Conservation (phyloP, 2,797 vertebrate species). For the Sebastes iracundus region DNA sequence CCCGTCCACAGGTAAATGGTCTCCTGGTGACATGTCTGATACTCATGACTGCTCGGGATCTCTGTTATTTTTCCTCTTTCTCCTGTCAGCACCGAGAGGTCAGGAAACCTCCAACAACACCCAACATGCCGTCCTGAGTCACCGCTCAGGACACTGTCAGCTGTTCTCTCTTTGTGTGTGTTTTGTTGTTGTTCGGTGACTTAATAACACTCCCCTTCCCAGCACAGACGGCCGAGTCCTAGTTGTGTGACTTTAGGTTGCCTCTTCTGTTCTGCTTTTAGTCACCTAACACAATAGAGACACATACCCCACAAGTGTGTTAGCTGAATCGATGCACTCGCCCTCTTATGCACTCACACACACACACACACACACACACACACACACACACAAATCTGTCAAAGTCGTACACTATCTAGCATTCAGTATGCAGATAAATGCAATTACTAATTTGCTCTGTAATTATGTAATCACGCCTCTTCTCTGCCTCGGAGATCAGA, state of each 20-base stretch:
- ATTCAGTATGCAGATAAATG: not conserved
- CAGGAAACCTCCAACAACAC: slow-evolving; percentile 61
- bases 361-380: not conserved
- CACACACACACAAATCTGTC: not conserved
- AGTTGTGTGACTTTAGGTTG: slow-evolving; percentile 26
- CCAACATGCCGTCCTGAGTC: slow-evolving; percentile 59
- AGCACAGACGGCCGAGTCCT: not conserved
- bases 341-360: not conserved
- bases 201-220: slow-evolving; percentile 46
- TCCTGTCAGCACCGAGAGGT: slow-evolving; percentile 21
- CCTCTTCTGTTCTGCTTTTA: slow-evolving; percentile 59
- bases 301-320: slow-evolving; percentile 72
- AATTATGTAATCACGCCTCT: not conserved
- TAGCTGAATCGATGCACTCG: slow-evolving; percentile 18
- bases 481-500: too few species aligned
- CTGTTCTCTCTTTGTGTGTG: slow-evolving; percentile 29
- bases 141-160: slow-evolving; percentile 46
- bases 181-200: slow-evolving; percentile 35
- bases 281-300: slow-evolving; percentile 69
- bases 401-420: not conserved
- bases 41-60: slow-evolving; percentile 46
- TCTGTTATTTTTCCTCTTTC: slow-evolving; percentile 9
- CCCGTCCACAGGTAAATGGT: slow-evolving; percentile 17
- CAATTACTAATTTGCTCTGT: not conserved
- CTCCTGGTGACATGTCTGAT: slow-evolving; percentile 59